Evolutionary conservation across 2,888 invertebrate genomes (phyloP).

Genomic region (Aethes cnicana): DNA sequence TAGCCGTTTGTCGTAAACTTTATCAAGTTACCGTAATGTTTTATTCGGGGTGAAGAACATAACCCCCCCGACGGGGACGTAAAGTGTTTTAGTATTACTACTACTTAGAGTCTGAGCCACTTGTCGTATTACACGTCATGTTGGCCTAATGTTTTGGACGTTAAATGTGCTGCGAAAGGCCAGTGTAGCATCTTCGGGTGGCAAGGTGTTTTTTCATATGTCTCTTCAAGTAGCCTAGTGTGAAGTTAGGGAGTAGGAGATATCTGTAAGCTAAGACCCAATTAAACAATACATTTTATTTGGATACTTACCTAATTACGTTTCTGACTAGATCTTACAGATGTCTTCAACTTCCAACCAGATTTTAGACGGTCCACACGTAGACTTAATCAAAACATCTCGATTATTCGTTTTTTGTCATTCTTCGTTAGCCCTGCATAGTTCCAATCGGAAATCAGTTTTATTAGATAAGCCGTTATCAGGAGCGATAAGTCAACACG

Average conservation of each 20-base stretch:
- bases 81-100: not conserved
- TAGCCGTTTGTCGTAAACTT: constrained; percentile 14
- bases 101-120: not conserved
- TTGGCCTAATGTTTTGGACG: not conserved
- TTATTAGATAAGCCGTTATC: constrained; percentile 2
- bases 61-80: not conserved
- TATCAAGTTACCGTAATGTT: constrained; percentile 4
- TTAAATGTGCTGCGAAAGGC: not conserved
- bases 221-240: too few species aligned
- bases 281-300: too few species aligned
- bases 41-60: not conserved
- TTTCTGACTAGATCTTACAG: too few species aligned
- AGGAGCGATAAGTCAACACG: constrained; percentile 7
- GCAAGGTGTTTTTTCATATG: too few species aligned
- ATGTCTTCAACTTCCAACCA: too few species aligned
- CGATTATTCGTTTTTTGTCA: too few species aligned
- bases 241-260: too few species aligned
- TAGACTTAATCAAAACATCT: too few species aligned
- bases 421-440: not conserved
- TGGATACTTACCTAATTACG: too few species aligned
- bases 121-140: not conserved
- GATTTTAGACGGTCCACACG: too few species aligned
- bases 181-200: not conserved
- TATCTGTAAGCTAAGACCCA: too few species aligned
- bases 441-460: not conserved